Evolutionary conservation across 2,888 invertebrate genomes (phyloP), one percentile per base, ranked within the genome.

Genomic region (Eretmocerus hayati): DNA sequence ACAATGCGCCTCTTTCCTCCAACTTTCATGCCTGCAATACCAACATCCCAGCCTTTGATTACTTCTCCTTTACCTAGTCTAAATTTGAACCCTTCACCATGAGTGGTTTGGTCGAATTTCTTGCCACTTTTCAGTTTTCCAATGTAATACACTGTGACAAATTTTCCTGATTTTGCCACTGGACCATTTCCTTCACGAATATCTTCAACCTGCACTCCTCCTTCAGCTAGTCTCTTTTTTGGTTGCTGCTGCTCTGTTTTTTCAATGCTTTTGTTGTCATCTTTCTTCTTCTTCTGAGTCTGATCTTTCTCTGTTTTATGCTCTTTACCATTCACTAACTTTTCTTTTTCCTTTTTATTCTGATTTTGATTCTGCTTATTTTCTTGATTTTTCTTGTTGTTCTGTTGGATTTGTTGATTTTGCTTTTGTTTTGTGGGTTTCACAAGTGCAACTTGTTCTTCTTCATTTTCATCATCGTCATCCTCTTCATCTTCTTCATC

Each of bases 11-110:
- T 80, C 72, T 90, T 92, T 58, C 93, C 94, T 26, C 94, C 94
- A 50, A 91, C 84, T 74, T 89, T 91, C 95, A 96, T 95, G 41
- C 94, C 93, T 33, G 74, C 73, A n/a, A 93, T 75, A 42, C 91
- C 94, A 31, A 85, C 73, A 64, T 94, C 93, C 93, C 91, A 93
- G 13, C 90, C 93, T 59, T 84, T 83, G 64, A 94, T 92, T 1
- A 93, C 92, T 69, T 92, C 90, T 54, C 85, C 84, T 40, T 78
- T 80, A 0, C 93, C 93, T 13, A 94, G 74, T 20, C 81, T 77
- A 74, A 94, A 93, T 71, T 84, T 85, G 72, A 92, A 91, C 1
- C 91, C 91, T 18, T 84, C 81, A 1, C 92, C 92, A 57, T 81
- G 78, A 23, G 71, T 73, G 40, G 80, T 76, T 55, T 83, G 79